These are phyloP conservation scores for human DNA, from an alignment of 2,113 vertebrate species.

Conservation along the genomic window DNA sequence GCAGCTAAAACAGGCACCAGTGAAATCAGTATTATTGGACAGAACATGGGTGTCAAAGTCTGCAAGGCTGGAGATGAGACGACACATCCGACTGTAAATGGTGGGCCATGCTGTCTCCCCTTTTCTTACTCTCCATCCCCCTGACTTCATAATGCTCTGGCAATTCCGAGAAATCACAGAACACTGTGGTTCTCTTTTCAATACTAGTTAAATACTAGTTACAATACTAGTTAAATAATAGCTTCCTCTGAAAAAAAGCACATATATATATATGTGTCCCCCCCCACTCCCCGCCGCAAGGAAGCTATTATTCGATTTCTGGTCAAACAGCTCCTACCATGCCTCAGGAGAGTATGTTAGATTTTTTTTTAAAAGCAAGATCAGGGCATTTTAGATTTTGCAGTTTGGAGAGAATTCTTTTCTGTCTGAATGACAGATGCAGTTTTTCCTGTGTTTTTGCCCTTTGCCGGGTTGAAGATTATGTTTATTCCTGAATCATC, in stretches of 20 bases:
- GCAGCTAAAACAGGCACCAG: rapidly evolving
- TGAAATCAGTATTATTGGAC: rapidly evolving
- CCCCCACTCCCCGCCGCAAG: too few species aligned
- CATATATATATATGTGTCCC: too few species aligned
- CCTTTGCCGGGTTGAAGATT: neutral
- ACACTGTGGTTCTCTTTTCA: rapidly evolving
- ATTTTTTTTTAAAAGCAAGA: neutral
- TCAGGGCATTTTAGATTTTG: neutral
- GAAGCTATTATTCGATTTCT: neutral
- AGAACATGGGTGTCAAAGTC: rapidly evolving
- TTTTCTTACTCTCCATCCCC: rapidly evolving
- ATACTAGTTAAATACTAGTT: too few species aligned
- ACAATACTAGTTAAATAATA: too few species aligned
- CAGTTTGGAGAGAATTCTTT: neutral
- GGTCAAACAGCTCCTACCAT: rapidly evolving
- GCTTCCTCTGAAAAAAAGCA: too few species aligned
- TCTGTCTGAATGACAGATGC: rapidly evolving
- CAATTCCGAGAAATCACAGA: rapidly evolving
- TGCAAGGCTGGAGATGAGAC: rapidly evolving
- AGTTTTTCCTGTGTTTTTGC: neutral
- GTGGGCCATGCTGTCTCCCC: rapidly evolving
- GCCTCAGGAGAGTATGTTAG: neutral
- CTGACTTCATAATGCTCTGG: rapidly evolving
- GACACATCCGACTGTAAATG: rapidly evolving
- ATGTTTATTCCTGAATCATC: neutral